Conservation (phyloP, 1,140 invertebrate genomes). For the Planococcus citri region DNA sequence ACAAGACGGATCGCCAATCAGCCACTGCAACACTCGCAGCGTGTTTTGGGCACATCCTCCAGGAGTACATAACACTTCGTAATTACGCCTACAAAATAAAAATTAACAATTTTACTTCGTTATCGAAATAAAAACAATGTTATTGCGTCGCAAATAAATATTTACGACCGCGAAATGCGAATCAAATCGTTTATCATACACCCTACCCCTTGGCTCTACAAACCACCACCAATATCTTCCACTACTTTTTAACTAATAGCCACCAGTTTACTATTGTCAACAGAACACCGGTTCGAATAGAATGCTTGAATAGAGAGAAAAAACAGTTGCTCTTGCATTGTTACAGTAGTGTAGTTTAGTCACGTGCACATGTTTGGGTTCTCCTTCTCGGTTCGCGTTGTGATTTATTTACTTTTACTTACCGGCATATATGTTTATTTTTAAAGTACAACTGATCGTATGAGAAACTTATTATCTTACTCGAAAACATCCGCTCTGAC, state of each 20-base stretch:
- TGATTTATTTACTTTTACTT: background rate
- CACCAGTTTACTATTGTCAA: too few species aligned
- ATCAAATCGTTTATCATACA: background rate
- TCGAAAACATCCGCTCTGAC: background rate
- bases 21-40: conserved; percentile 29
- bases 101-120: background rate
- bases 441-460: background rate
- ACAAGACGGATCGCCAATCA: conserved; percentile 25
- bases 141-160: background rate
- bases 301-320: too few species aligned
- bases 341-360: background rate
- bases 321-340: too few species aligned
- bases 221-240: too few species aligned
- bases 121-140: background rate
- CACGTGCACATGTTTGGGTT: conserved; percentile 1
- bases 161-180: background rate
- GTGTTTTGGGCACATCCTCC: conserved; percentile 32
- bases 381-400: background rate
- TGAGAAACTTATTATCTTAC: background rate
- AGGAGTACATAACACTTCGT: conserved; percentile 25
- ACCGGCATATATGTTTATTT: background rate
- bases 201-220: too few species aligned
- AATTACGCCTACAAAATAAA: background rate
- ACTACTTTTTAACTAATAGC: too few species aligned
- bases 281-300: too few species aligned